Conservation (phyloP, 2,113 vertebrate genomes). For the Holacanthus passer region DNA sequence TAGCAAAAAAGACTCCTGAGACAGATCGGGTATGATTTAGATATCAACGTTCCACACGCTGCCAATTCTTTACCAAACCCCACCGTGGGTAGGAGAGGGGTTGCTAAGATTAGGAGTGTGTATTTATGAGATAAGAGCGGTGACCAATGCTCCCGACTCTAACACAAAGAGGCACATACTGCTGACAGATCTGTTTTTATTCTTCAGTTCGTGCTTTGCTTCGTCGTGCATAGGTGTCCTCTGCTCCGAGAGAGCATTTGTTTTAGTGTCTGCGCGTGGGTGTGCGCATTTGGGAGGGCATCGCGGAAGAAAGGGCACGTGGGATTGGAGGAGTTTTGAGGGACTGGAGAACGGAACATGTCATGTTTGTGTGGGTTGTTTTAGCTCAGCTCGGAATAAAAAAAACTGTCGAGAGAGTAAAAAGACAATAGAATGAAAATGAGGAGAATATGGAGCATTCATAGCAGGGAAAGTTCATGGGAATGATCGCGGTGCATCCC, state of each 20-base stretch:
- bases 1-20: conserved; percentile 30
- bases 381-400: background rate
- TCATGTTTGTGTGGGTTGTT: conserved; percentile 15
- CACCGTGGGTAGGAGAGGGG: background rate
- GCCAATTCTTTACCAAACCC: conserved; percentile 16
- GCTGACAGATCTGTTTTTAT: conserved; percentile 12
- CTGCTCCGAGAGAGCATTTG: background rate
- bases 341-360: background rate
- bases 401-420: background rate
- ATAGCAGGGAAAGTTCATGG: conserved; percentile 19
- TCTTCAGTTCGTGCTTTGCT: background rate
- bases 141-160: conserved; percentile 28
- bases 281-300: background rate
- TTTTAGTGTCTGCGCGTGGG: background rate
- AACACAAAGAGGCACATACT: conserved; percentile 14
- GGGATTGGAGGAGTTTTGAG: conserved; percentile 2
- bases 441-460: conserved; percentile 10
- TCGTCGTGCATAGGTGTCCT: background rate
- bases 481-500: conserved; percentile 26
- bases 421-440: background rate
- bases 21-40: conserved; percentile 46
- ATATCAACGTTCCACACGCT: conserved; percentile 17
- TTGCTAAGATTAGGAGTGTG: conserved; percentile 42
- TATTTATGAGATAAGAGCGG: conserved; percentile 41
- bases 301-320: background rate